phyloP scores from a whole-genome alignment of 2,888 invertebrate genomes.

The Eupithecia dodoneata region DNA sequence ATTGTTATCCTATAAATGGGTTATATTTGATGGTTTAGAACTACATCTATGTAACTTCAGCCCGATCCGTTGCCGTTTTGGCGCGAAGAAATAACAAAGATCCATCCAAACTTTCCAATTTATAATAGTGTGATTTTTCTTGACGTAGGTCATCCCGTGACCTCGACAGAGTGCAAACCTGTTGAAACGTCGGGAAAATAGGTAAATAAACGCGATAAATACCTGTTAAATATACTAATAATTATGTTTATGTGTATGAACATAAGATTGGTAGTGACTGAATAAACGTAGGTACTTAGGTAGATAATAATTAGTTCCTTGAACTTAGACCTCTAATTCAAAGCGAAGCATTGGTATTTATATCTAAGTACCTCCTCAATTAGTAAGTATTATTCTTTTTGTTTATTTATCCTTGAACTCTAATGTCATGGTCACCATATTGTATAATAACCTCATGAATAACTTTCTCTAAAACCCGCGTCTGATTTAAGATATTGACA shows the following conservation, averaged over 20 bases:
- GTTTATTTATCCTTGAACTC: conserved; percentile 6
- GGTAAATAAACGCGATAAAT: no score
- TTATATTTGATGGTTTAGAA: no score
- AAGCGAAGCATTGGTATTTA: neutral
- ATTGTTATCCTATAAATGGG: no score
- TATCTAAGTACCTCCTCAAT: neutral
- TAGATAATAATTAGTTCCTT: neutral
- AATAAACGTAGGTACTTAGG: neutral
- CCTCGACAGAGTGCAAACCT: no score
- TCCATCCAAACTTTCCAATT: no score
- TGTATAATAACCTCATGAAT: conserved; percentile 6
- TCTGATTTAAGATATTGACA: conserved; percentile 7
- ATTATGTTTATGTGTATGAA: neutral
- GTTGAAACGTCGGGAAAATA: no score
- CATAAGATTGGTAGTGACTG: neutral
- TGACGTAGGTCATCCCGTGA: no score
- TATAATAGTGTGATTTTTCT: no score
- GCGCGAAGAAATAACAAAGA: no score
- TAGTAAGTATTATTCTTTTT: neutral
- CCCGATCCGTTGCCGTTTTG: no score
- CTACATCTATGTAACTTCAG: no score
- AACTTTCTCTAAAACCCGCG: conserved; percentile 13
- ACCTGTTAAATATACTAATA: no score
- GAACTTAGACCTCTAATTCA: conserved; percentile 1
- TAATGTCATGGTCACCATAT: conserved; percentile 11